Evolutionary conservation across 2,888 invertebrate species (phyloP).

Genomic region (Napeogenes sylphis): DNA sequence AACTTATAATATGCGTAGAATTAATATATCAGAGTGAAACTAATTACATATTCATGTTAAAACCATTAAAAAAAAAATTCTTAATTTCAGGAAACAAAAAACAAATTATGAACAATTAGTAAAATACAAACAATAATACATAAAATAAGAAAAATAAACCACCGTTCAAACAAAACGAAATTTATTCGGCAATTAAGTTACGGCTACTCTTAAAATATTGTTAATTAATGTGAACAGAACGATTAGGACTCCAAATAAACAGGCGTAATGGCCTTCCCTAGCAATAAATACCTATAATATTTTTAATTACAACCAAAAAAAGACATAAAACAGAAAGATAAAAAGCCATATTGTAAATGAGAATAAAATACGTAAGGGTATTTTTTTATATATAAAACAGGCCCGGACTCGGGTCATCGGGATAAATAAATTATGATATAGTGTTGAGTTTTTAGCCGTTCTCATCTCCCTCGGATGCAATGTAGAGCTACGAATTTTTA

Average conservation of each 20-base stretch:
- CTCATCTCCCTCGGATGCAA: slow-evolving; percentile 48
- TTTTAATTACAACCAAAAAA: slow-evolving; percentile 73
- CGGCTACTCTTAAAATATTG: slow-evolving; percentile 68
- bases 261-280: slow-evolving; percentile 61
- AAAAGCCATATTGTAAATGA: slow-evolving; percentile 71
- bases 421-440: slow-evolving; percentile 77
- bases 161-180: slow-evolving; percentile 50
- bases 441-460: slow-evolving; percentile 54
- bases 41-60: too few relatives aligned
- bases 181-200: slow-evolving; percentile 72
- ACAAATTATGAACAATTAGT: too few relatives aligned
- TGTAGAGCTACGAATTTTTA: slow-evolving; percentile 39
- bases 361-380: slow-evolving; percentile 44
- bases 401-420: slow-evolving; percentile 69
- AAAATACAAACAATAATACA: too few relatives aligned
- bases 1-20: neutral
- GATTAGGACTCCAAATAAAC: slow-evolving; percentile 72
- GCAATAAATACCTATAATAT: slow-evolving; percentile 76
- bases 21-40: too few relatives aligned
- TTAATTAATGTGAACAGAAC: slow-evolving; percentile 77
- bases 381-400: slow-evolving; percentile 50
- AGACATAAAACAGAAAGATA: slow-evolving; percentile 71
- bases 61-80: too few relatives aligned
- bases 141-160: slow-evolving; percentile 6
- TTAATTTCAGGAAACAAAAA: too few relatives aligned